Conservation (phyloP, 1,140 invertebrate genomes). For the Lordiphosa stackelbergi region DNA sequence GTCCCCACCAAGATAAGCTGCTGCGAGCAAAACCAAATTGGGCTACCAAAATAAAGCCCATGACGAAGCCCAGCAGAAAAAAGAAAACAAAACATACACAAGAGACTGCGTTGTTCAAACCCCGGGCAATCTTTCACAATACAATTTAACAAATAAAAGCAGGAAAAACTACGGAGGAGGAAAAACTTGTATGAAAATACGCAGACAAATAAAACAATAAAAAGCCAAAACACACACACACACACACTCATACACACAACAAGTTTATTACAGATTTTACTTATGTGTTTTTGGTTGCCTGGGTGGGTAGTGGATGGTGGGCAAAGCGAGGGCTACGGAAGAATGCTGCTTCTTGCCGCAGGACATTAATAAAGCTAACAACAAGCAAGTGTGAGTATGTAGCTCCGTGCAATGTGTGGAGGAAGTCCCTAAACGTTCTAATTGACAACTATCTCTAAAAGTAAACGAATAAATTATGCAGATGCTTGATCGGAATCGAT, state of each 20-base stretch:
- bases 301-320: neutral
- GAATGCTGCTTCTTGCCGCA: slow-evolving; percentile 34
- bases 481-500: neutral
- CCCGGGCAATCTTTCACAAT: slow-evolving; percentile 70
- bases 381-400: slow-evolving; percentile 28
- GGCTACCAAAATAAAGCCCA: slow-evolving; percentile 58
- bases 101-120: slow-evolving; percentile 31
- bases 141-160: slow-evolving; percentile 74
- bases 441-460: slow-evolving; percentile 18
- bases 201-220: slow-evolving; percentile 73
- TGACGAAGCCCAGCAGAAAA: slow-evolving; percentile 41
- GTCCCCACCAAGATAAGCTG: slow-evolving; percentile 36
- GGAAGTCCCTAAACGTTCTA: slow-evolving; percentile 29
- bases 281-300: slow-evolving; percentile 65
- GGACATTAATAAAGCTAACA: slow-evolving; percentile 67
- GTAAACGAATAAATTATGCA: no score
- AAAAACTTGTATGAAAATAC: slow-evolving; percentile 49
- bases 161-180: slow-evolving; percentile 43
- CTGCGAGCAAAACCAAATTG: slow-evolving; percentile 56
- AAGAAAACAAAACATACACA: slow-evolving; percentile 42
- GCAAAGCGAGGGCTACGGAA: neutral
- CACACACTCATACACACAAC: slow-evolving; percentile 31
- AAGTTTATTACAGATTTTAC: slow-evolving; percentile 74
- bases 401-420: slow-evolving; percentile 18
- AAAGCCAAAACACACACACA: slow-evolving; percentile 40